Percentiles rank a stretch among this genome's conserved stretches.
Evolutionary conservation across 2,113 vertebrate genomes (phyloP).

Genomic region (Trinectes maculatus): DNA sequence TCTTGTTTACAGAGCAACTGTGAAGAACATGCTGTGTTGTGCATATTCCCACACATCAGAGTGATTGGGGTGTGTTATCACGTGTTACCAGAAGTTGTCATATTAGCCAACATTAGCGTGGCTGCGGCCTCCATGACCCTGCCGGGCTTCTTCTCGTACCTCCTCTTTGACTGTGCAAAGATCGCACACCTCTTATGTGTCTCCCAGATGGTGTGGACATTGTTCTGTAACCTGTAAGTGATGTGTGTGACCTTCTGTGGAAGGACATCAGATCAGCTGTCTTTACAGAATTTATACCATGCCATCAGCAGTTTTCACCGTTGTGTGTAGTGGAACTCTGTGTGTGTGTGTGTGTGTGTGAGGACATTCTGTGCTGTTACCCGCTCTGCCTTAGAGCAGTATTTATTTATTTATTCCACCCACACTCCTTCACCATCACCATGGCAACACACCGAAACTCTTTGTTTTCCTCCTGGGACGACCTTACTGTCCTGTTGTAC

Average conservation of each 20-base stretch:
- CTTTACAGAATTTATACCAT: constrained; percentile 3
- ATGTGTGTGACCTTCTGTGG: constrained; percentile 9
- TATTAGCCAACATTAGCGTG: too few relatives aligned
- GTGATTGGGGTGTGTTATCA: too few relatives aligned
- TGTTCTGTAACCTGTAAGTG: constrained; percentile 9
- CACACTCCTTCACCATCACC: constrained; percentile 31
- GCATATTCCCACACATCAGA: too few relatives aligned
- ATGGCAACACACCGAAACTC: constrained; percentile 53
- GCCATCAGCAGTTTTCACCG: constrained; percentile 13
- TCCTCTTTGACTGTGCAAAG: constrained; percentile 8
- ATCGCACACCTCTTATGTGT: not conserved
- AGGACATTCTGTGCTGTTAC: constrained; percentile 42
- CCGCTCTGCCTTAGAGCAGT: constrained; percentile 47
- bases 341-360: not conserved
- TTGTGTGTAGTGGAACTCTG: constrained; percentile 16
- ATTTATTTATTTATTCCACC: constrained; percentile 74
- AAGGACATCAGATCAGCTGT: not conserved
- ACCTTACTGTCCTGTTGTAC: constrained; percentile 9
- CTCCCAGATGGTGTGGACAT: constrained; percentile 11
- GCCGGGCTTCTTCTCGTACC: constrained; percentile 1
- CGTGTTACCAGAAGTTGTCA: too few relatives aligned
- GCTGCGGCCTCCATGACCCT: too few relatives aligned
- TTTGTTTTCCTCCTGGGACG: constrained; percentile 22
- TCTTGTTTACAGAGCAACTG: too few relatives aligned
- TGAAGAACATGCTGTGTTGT: too few relatives aligned